phyloP scores from a whole-genome alignment of 2,113 vertebrate species.

The Macrotus californicus region DNA sequence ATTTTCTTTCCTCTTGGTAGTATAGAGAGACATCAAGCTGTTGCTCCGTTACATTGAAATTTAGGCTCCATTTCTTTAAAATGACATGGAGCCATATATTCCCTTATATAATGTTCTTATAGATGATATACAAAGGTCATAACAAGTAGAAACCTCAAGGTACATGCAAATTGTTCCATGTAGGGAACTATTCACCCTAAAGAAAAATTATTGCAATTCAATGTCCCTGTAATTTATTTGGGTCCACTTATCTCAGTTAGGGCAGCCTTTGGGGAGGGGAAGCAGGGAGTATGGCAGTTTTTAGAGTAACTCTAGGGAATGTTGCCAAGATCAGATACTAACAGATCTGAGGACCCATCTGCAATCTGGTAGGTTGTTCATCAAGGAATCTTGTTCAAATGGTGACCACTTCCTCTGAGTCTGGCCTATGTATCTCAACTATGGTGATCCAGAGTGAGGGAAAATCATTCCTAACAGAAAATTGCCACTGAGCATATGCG shows the following conservation, averaged over 20 bases:
- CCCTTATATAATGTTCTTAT: not conserved
- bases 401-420: not conserved
- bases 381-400: not conserved
- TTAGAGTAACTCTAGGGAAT: not conserved
- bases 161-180: not conserved
- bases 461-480: not conserved
- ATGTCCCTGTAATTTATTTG: not conserved
- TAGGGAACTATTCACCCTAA: not conserved
- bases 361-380: not conserved
- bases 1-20: slow-evolving; percentile 33
- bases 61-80: slow-evolving; percentile 18
- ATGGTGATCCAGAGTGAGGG: not conserved
- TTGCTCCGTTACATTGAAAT: slow-evolving; percentile 11
- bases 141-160: not conserved
- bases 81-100: not conserved
- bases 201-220: not conserved
- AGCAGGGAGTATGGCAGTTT: not conserved
- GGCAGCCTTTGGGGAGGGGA: not conserved
- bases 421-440: not conserved
- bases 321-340: not conserved
- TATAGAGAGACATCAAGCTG: not conserved
- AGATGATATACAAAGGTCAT: not conserved
- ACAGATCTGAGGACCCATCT: not conserved
- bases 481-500: not conserved
- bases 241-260: not conserved